These are phyloP conservation scores for Okapia johnstoni DNA, from an alignment of 2,113 vertebrate species.

Conservation along the genomic window DNA sequence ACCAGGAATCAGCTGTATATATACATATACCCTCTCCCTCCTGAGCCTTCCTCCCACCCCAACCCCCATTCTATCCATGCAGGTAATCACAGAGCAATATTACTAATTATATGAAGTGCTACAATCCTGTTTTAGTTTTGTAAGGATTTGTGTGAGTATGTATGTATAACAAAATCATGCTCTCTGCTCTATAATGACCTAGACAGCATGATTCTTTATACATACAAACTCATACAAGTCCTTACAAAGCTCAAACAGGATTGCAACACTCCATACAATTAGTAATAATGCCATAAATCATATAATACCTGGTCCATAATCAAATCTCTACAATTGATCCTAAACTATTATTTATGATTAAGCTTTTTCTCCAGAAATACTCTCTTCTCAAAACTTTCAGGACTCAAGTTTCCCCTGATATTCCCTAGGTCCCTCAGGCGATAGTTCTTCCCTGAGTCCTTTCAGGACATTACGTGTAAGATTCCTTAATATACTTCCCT, in stretches of 20 bases:
- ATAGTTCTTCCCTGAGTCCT: not conserved
- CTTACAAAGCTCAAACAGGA: not conserved
- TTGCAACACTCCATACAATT: not conserved
- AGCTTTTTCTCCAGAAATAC: not conserved
- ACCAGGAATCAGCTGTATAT: not conserved
- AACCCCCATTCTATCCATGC: not conserved
- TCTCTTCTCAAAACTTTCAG: not conserved
- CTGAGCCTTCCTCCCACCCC: not conserved
- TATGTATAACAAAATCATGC: not conserved
- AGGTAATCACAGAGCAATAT: not conserved
- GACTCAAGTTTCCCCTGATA: not conserved
- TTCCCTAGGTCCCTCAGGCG: not conserved
- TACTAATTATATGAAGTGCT: not conserved
- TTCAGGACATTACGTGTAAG: not conserved
- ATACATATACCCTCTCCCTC: not conserved
- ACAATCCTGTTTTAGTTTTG: not conserved
- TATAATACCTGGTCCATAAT: not conserved
- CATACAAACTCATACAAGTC: not conserved
- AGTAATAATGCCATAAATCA: not conserved
- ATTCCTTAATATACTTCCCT: not conserved
- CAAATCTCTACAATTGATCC: not conserved
- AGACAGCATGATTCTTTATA: not conserved
- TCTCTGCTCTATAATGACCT: not conserved
- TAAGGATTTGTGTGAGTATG: not conserved
- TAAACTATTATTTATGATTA: not conserved